Percentiles rank a stretch among this genome's conserved stretches.
phyloP scores from a whole-genome alignment of 2,888 invertebrate species.

The Cheilosia grossa region DNA sequence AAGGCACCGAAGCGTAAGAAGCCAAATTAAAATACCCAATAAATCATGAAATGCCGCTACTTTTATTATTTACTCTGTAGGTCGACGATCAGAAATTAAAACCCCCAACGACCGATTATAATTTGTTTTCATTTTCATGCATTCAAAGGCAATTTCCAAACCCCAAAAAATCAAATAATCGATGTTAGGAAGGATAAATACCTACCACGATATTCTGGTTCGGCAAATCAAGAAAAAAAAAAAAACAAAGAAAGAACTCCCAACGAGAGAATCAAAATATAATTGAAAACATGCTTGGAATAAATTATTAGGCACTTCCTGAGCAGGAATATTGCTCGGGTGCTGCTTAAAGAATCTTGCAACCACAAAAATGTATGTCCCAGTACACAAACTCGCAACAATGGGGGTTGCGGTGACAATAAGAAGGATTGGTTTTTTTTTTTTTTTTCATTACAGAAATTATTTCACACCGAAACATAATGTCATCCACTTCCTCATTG shows the following conservation, averaged over 20 bases:
- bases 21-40: slow-evolving; percentile 48
- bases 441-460: slow-evolving; percentile 16
- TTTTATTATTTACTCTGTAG: slow-evolving; percentile 20
- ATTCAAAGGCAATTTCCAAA: slow-evolving; percentile 21
- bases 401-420: slow-evolving; percentile 24
- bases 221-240: not conserved
- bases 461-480: not conserved
- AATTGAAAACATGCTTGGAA: slow-evolving; percentile 72
- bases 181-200: slow-evolving; percentile 48
- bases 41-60: slow-evolving; percentile 43
- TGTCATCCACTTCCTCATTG: slow-evolving; percentile 4
- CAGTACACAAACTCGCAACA: slow-evolving; percentile 14
- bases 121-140: slow-evolving; percentile 1
- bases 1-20: slow-evolving; percentile 30
- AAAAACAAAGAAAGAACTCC: not conserved
- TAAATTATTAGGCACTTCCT: slow-evolving; percentile 61
- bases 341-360: slow-evolving; percentile 22
- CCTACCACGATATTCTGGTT: not conserved
- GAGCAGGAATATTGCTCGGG: slow-evolving; percentile 31
- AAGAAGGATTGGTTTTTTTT: slow-evolving; percentile 22
- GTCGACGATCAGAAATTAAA: slow-evolving; percentile 13
- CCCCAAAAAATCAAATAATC: slow-evolving; percentile 54
- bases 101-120: slow-evolving; percentile 39
- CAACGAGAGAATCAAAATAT: slow-evolving; percentile 32
- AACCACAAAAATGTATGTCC: slow-evolving; percentile 28